Evolutionary conservation across 2,113 vertebrate species (phyloP).

Genomic region (Emberiza fucata): DNA sequence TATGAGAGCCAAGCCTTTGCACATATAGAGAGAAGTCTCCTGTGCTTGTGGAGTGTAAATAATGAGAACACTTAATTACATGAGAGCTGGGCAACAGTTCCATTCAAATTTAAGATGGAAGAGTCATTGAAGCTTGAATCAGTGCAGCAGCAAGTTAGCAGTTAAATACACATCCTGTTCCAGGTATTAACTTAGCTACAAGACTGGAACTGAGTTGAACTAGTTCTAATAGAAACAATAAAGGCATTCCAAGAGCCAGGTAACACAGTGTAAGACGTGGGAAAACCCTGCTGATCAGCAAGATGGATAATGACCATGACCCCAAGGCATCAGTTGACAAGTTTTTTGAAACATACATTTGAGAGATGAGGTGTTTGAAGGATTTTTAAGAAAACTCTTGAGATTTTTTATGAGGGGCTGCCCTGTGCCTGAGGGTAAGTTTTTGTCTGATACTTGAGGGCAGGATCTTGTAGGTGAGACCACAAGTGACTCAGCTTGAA

Average conservation of each 20-base stretch:
- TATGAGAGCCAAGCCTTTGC: neutral
- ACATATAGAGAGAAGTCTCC: neutral
- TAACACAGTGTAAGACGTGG: neutral
- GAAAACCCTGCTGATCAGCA: neutral
- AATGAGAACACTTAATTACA: neutral
- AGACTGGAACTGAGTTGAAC: neutral
- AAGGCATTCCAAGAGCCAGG: neutral
- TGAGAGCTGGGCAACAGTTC: neutral
- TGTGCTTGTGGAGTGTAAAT: neutral
- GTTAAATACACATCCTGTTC: neutral
- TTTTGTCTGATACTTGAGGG: neutral
- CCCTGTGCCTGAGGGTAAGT: neutral
- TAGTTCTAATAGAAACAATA: neutral
- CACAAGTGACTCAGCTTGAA: neutral
- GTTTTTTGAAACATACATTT: neutral
- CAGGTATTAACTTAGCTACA: neutral
- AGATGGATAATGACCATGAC: neutral
- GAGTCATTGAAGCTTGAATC: neutral
- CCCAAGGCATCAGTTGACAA: neutral
- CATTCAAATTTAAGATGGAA: neutral
- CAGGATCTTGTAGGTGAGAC: neutral
- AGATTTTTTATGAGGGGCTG: neutral
- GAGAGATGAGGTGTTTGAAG: neutral
- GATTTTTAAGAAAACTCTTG: neutral
- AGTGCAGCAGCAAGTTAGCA: neutral